A percentile compares a stretch with the other conserved stretches of the same genome.
Conservation (phyloP, 2,888 invertebrate genomes). For the Gari tellinella region DNA sequence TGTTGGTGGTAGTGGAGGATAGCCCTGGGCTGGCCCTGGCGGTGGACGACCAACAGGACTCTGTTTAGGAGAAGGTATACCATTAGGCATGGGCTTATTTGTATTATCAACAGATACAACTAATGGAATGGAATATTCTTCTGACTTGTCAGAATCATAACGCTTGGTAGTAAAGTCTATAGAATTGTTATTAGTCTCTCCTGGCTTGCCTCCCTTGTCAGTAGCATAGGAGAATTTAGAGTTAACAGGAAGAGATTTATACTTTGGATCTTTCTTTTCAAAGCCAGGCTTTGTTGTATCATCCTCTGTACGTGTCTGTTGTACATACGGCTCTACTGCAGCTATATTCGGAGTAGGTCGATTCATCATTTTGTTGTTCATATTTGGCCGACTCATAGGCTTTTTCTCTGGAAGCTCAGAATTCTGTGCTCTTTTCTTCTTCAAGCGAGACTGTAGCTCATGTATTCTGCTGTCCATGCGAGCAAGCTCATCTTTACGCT, state of each 20-base stretch:
- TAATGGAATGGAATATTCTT: slow-evolving; percentile 62
- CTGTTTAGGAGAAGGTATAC: slow-evolving; percentile 57
- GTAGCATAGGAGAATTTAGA: slow-evolving; percentile 88
- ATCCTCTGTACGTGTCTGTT: slow-evolving; percentile 73
- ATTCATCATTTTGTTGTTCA: slow-evolving; percentile 58
- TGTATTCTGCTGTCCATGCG: slow-evolving; percentile 97
- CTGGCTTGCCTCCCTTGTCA: slow-evolving; percentile 51
- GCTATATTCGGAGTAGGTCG: slow-evolving; percentile 78
- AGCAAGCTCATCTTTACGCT: slow-evolving; percentile 95
- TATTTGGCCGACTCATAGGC: slow-evolving; percentile 50
- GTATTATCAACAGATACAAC: slow-evolving; percentile 60
- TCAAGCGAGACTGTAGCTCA: slow-evolving; percentile 95
- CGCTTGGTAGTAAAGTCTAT: slow-evolving; percentile 37
- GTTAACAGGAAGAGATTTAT: slow-evolving; percentile 95
- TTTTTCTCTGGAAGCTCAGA: slow-evolving; percentile 62
- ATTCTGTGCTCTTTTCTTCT: slow-evolving; percentile 93
- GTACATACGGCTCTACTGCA: slow-evolving; percentile 84
- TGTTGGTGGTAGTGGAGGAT: background rate
- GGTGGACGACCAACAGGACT: slow-evolving; percentile 30
- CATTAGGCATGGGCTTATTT: slow-evolving; percentile 53
- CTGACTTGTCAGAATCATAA: slow-evolving; percentile 48
- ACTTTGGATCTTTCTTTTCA: slow-evolving; percentile 94
- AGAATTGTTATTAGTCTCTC: slow-evolving; percentile 64
- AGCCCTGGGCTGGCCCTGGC: slow-evolving; percentile 18
- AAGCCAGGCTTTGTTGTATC: slow-evolving; percentile 85